phyloP scores from a whole-genome alignment of 2,888 invertebrate genomes.

The Mimachlamys varia region DNA sequence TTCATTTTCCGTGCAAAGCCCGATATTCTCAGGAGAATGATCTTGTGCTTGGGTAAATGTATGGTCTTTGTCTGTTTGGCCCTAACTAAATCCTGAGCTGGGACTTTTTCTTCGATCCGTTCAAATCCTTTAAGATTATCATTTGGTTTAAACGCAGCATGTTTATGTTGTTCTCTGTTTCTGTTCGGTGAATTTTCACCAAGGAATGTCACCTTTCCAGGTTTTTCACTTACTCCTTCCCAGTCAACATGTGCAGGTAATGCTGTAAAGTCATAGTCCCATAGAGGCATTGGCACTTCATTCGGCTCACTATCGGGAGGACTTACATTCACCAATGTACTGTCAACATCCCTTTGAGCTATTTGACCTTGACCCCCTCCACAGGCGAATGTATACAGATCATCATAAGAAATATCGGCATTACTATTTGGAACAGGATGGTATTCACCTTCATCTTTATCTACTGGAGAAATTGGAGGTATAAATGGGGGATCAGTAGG shows the following conservation, averaged over 20 bases:
- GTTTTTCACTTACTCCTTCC: neutral
- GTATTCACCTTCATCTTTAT: neutral
- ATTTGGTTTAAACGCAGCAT: neutral
- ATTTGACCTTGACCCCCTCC: neutral
- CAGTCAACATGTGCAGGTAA: neutral
- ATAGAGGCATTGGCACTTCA: neutral
- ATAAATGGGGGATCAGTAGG: neutral
- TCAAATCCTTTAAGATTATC: neutral
- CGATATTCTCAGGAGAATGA: neutral
- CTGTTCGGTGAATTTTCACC: neutral
- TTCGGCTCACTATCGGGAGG: neutral
- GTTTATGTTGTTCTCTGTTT: neutral
- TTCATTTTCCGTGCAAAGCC: neutral
- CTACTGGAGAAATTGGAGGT: neutral
- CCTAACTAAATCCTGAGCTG: neutral
- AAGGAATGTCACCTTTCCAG: neutral
- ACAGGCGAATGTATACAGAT: neutral
- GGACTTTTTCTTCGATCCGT: neutral
- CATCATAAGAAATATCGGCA: neutral
- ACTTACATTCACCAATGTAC: no score
- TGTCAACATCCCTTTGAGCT: neutral
- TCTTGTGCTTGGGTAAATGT: neutral
- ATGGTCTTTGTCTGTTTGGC: neutral
- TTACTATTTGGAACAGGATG: neutral
- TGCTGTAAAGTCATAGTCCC: neutral